These are phyloP conservation scores for Copidosoma floridanum DNA, from an alignment of 1,140 invertebrate genomes.

Conservation along the genomic window DNA sequence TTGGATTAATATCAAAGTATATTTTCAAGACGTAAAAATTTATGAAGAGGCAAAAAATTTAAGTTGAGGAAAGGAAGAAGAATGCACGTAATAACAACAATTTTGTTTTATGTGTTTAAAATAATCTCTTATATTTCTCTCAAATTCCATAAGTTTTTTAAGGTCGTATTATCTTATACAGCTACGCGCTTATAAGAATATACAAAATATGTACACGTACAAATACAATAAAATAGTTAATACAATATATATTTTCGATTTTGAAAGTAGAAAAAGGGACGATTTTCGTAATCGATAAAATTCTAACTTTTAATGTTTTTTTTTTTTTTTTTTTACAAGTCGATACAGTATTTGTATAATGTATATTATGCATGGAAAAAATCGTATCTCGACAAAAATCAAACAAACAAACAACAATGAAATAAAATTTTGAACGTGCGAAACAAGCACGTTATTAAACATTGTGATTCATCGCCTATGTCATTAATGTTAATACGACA, in stretches of 20 bases:
- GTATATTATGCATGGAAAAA: too few relatives aligned
- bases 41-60: too few relatives aligned
- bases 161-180: slow-evolving; percentile 29
- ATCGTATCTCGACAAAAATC: too few relatives aligned
- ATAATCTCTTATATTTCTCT: slow-evolving; percentile 51
- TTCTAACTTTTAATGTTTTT: too few relatives aligned
- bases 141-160: slow-evolving; percentile 42
- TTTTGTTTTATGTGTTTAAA: slow-evolving; percentile 42
- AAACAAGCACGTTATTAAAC: too few relatives aligned
- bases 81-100: slow-evolving; percentile 2
- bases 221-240: slow-evolving; percentile 46
- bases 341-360: too few relatives aligned
- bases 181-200: slow-evolving; percentile 25
- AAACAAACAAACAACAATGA: too few relatives aligned
- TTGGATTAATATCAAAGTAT: too few relatives aligned
- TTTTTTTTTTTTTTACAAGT: slow-evolving; percentile 21
- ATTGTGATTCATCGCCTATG: too few relatives aligned
- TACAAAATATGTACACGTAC: slow-evolving; percentile 40
- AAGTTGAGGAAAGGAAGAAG: background rate
- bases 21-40: too few relatives aligned
- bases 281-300: slow-evolving; percentile 3
- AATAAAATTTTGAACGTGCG: too few relatives aligned
- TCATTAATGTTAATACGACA: too few relatives aligned
- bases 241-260: slow-evolving; percentile 36
- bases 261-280: slow-evolving; percentile 34